phyloP scores from a whole-genome alignment of 2,113 vertebrate genomes.

The Trinectes maculatus region DNA sequence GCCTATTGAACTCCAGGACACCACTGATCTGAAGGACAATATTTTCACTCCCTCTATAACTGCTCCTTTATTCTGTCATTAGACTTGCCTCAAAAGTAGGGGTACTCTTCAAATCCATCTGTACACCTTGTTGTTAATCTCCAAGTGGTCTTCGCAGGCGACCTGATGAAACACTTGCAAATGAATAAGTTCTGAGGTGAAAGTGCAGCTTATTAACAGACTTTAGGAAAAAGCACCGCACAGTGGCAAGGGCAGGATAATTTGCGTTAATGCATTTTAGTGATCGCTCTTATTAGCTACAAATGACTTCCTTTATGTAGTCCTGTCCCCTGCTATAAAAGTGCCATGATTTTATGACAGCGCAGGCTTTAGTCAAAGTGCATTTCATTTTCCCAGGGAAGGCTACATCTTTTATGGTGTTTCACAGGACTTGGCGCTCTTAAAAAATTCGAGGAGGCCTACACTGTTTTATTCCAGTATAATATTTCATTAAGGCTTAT shows the following conservation, averaged over 20 bases:
- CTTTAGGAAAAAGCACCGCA: constrained; percentile 48
- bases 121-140: constrained; percentile 62
- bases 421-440: constrained; percentile 65
- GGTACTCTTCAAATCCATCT: constrained; percentile 65
- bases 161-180: constrained; percentile 49
- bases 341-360: constrained; percentile 65
- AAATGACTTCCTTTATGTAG: constrained; percentile 67
- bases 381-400: constrained; percentile 65
- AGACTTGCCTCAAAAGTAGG: constrained; percentile 41
- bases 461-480: constrained; percentile 50
- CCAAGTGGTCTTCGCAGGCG: constrained; percentile 42
- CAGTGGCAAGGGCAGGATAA: constrained; percentile 62
- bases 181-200: constrained; percentile 27
- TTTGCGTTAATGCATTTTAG: constrained; percentile 70
- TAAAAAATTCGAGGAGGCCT: constrained; percentile 64
- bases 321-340: constrained; percentile 68
- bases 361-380: constrained; percentile 55
- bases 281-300: constrained; percentile 61
- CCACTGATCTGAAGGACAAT: constrained; percentile 72
- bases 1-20: constrained; percentile 64
- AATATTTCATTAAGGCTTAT: constrained; percentile 63
- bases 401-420: constrained; percentile 60
- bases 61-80: constrained; percentile 57
- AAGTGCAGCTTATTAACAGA: constrained; percentile 49
- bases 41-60: constrained; percentile 57